Percentiles rank a stretch among this genome's conserved stretches.
Conservation (phyloP, 2,797 vertebrate species). For the Alectoris magna region DNA sequence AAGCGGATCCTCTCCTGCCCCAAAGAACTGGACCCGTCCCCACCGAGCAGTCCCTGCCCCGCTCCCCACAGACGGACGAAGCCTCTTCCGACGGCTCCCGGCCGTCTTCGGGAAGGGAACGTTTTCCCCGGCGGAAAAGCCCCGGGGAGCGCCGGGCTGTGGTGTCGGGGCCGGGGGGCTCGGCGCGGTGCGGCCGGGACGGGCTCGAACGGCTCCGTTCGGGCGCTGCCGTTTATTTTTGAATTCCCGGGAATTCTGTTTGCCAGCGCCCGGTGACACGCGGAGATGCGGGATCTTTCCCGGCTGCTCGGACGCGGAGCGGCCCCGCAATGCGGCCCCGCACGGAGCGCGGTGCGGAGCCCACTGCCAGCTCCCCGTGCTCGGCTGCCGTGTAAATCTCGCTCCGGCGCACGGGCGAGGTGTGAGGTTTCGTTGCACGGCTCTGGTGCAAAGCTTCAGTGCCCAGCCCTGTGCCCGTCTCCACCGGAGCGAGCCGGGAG, state of each 20-base stretch:
- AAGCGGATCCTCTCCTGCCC: neutral
- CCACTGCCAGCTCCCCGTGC: neutral
- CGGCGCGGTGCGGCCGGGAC: neutral
- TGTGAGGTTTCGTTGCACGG: neutral
- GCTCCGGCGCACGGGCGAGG: neutral
- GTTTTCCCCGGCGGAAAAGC: neutral
- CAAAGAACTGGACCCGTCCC: neutral
- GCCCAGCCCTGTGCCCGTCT: neutral
- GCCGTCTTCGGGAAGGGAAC: neutral
- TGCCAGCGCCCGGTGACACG: neutral
- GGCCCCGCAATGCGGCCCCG: slow-evolving; percentile 43
- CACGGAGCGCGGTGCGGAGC: no score
- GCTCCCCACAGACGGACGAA: neutral
- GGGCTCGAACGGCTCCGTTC: neutral
- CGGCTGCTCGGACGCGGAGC: neutral
- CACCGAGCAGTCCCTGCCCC: no score
- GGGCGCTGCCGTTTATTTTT: neutral
- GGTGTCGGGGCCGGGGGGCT: no score
- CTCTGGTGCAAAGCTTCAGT: no score
- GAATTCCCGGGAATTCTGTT: neutral
- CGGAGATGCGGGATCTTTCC: neutral
- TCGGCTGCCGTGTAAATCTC: neutral
- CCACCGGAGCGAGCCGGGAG: neutral
- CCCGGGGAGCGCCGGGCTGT: neutral
- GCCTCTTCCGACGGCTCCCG: slow-evolving; percentile 34